Conservation (phyloP, 2,888 invertebrate genomes). For the Eristalinus aeneus region DNA sequence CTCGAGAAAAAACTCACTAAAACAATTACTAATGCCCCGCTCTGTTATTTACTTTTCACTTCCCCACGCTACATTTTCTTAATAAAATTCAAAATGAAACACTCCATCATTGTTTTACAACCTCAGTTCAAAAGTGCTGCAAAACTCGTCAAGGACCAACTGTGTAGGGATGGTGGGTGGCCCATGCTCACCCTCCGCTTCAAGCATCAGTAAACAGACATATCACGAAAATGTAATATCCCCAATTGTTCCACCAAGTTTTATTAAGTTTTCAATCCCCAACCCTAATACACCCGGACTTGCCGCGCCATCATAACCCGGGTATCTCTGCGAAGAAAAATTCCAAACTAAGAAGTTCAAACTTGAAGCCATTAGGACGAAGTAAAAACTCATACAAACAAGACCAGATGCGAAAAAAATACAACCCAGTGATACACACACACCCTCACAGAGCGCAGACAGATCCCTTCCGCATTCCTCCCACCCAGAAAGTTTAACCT, state of each 20-base stretch:
- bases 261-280: conserved; percentile 57
- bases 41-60: conserved; percentile 40
- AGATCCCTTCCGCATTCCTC: conserved; percentile 11
- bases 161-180: background rate
- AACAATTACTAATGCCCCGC: background rate
- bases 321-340: conserved; percentile 14
- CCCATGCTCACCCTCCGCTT: background rate
- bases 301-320: background rate
- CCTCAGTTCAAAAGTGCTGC: conserved; percentile 13
- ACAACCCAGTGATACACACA: background rate
- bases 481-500: conserved; percentile 14
- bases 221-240: conserved; percentile 50
- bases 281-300: conserved; percentile 9
- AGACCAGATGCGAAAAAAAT: conserved; percentile 33
- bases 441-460: too few relatives aligned
- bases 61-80: conserved; percentile 8
- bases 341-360: conserved; percentile 37
- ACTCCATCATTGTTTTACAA: conserved; percentile 17
- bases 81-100: conserved; percentile 47
- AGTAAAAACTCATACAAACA: conserved; percentile 62
- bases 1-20: conserved; percentile 9
- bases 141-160: conserved; percentile 4
- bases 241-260: conserved; percentile 57
- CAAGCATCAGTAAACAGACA: conserved; percentile 14
- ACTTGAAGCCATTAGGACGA: conserved; percentile 54